Evolutionary conservation across 2,113 vertebrate genomes (phyloP).

Genomic region (Tragelaphus imberbis): DNA sequence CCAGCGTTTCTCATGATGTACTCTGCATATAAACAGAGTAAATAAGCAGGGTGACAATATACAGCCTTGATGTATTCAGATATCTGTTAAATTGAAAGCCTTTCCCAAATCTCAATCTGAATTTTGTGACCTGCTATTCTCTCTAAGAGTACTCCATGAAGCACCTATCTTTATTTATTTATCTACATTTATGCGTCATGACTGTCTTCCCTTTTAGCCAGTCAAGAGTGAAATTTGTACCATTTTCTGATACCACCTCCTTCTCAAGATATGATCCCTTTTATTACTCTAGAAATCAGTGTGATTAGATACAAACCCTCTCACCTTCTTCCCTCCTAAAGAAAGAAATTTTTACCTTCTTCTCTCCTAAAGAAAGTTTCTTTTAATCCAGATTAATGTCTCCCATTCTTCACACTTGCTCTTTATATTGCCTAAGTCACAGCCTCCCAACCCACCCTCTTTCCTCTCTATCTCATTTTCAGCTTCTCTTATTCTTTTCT

Average conservation of each 20-base stretch:
- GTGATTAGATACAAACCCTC: not conserved
- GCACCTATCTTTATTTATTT: not conserved
- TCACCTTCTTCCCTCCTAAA: not conserved
- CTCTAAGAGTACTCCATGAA: not conserved
- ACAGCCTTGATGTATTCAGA: too few species aligned
- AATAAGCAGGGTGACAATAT: too few species aligned
- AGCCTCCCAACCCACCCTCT: not conserved
- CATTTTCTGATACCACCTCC: not conserved
- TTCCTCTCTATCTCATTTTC: not conserved
- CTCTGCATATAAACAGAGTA: too few species aligned
- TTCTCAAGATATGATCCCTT: not conserved
- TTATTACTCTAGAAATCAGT: not conserved
- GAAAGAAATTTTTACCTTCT: not conserved
- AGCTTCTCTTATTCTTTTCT: not conserved
- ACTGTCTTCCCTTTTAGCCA: not conserved
- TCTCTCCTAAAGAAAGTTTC: not conserved
- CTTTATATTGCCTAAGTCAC: not conserved
- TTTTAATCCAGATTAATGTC: not conserved
- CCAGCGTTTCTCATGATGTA: too few species aligned
- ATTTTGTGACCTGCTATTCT: not conserved
- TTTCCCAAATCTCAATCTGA: not conserved
- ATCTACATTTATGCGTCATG: not conserved
- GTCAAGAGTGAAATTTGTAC: not conserved
- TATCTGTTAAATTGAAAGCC: not conserved
- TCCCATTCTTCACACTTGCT: not conserved